Percentiles rank a stretch among this genome's conserved stretches.
These are phyloP conservation scores for Gopherus flavomarginatus DNA, from an alignment of 2,113 vertebrate genomes.

Conservation along the genomic window DNA sequence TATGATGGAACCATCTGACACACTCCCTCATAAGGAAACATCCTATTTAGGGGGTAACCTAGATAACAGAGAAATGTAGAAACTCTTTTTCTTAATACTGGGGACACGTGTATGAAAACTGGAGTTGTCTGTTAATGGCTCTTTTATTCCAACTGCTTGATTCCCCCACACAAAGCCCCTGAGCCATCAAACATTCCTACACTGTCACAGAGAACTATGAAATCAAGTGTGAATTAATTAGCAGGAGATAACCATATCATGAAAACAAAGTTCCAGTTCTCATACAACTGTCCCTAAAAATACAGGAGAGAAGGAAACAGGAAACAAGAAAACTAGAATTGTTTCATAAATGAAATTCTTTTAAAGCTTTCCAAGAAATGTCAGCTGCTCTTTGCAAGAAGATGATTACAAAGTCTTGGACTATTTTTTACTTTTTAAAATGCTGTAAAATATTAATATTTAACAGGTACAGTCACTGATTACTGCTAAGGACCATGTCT, in stretches of 20 bases:
- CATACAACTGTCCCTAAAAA: background rate
- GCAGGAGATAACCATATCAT: background rate
- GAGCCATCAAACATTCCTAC: background rate
- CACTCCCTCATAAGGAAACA: background rate
- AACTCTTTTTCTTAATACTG: background rate
- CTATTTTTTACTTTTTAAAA: background rate
- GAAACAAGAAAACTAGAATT: background rate
- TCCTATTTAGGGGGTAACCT: background rate
- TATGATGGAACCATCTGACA: background rate
- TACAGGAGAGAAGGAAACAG: background rate
- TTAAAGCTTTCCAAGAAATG: constrained; percentile 24
- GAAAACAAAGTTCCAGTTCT: background rate
- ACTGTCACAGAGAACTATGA: background rate
- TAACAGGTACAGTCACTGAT: background rate
- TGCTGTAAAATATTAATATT: background rate
- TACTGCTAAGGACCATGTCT: background rate
- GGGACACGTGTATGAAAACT: background rate
- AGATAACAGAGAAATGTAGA: background rate
- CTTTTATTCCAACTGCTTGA: background rate
- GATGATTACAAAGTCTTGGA: background rate
- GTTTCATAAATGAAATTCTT: background rate
- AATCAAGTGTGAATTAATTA: background rate
- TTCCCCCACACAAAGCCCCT: background rate
- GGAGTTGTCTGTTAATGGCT: background rate
- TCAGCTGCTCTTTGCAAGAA: background rate